Conservation (phyloP, 2,797 vertebrate species). For the Sciurus vulgaris region DNA sequence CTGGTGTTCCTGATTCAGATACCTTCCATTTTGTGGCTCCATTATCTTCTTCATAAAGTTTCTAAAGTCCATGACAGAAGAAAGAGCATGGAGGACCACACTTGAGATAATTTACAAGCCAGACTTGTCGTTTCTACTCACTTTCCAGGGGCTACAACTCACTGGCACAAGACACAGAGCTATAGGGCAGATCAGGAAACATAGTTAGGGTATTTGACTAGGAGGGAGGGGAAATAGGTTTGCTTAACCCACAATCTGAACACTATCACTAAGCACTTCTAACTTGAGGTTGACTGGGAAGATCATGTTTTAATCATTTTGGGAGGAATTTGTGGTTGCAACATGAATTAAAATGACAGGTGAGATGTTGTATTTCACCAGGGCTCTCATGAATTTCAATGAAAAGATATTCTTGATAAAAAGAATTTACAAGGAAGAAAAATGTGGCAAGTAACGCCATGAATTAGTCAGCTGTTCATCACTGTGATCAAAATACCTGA, state of each 20-base stretch:
- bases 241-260: not conserved
- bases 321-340: not conserved
- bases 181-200: not conserved
- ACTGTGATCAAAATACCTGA: too few relatives aligned
- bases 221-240: not conserved
- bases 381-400: not conserved
- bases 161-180: not conserved
- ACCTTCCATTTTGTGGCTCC: not conserved
- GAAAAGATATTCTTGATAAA: not conserved
- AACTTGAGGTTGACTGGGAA: not conserved
- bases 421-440: not conserved
- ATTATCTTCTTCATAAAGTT: not conserved
- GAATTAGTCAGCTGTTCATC: too few relatives aligned
- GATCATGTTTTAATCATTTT: not conserved
- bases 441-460: not conserved
- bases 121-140: not conserved
- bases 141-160: not conserved
- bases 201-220: not conserved
- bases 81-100: not conserved
- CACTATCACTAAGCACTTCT: not conserved
- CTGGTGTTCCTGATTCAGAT: not conserved
- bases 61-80: not conserved
- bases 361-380: not conserved
- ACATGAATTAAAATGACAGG: slow-evolving; percentile 1
- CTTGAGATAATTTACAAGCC: not conserved